Conservation (phyloP, 2,113 vertebrate species). For the Neogale vison region DNA sequence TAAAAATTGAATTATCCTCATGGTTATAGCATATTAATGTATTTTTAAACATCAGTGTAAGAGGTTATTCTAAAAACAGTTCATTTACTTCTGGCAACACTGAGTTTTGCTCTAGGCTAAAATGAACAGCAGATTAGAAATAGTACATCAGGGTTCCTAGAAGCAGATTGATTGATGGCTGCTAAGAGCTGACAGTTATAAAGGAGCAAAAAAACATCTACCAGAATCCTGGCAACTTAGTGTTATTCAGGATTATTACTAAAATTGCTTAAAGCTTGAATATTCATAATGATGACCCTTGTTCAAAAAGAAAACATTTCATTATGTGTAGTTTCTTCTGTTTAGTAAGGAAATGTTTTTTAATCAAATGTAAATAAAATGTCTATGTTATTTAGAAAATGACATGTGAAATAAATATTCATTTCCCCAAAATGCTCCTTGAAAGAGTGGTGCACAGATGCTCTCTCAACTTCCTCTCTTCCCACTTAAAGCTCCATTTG, state of each 20-base stretch:
- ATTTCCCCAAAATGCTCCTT: conserved; percentile 8
- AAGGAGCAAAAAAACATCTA: not conserved
- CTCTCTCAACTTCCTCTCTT: not conserved
- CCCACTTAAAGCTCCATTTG: not conserved
- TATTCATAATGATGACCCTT: conserved; percentile 8
- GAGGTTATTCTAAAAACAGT: conserved; percentile 64
- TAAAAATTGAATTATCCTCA: not conserved
- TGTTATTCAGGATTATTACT: not conserved
- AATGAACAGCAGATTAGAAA: conserved; percentile 60
- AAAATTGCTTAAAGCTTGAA: not conserved
- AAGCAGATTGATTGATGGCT: conserved; percentile 55
- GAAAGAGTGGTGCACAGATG: not conserved
- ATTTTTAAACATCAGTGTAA: conserved; percentile 44
- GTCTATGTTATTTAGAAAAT: not conserved
- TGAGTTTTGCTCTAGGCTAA: conserved; percentile 58
- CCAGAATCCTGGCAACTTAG: not conserved
- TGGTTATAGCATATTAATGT: not conserved
- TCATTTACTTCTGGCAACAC: conserved; percentile 27
- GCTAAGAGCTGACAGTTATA: conserved; percentile 2
- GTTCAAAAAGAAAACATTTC: conserved; percentile 18
- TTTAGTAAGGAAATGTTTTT: not conserved
- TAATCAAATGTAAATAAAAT: conserved; percentile 32
- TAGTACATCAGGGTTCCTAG: conserved; percentile 44
- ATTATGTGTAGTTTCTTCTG: not conserved
- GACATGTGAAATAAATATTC: not conserved